Evolutionary conservation across 2,888 invertebrate species (phyloP), one percentile per base, ranked within the genome.

Genomic region (Microctonus brassicae): DNA sequence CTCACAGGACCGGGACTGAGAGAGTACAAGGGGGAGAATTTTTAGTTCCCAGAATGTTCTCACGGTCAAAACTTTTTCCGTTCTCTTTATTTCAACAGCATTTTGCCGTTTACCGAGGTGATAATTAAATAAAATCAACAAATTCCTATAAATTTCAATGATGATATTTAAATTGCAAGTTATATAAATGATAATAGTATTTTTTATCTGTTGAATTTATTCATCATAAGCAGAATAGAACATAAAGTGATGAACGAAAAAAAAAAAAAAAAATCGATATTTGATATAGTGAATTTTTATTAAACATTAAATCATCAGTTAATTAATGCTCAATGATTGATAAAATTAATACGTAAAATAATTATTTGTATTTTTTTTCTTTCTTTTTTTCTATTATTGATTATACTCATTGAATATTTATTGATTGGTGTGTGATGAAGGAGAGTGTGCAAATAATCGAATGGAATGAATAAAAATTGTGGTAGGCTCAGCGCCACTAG

Each of bases 41-140:
- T 77, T 70, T 80, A 81, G 81, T 86, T 85, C 86, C 83, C 82
- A 83, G 85, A 86, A 86, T 80, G 83, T 87, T 86, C 87, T 85
- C 87, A 86, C 86, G 87, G 86, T 85, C 86, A 84, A 86, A 85
- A 83, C 80, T 86, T 87, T 84, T 82, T 80, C 82, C 70, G 77
- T 79, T 77, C 69, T 61, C 70, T 69, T 65, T 64, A 70, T 70
- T 68, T 61, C 29, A 39, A 62, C 62, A 24, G 67, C 47, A 65
- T 72, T 73, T 63, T 72, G 58, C 58, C 11, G 10, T 34, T 17
- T 10, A 58, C 58, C 34, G 20, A n/a, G 17, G 58, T 33, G 33
- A 58, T 58, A 58, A 58, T 58, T 17, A 13, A 29, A 58, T 4
- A 33, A n/a, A 33, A 34, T 17, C 7, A 34, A 58, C 4, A n/a